Conservation (phyloP, 2,113 vertebrate genomes). For the Oncorhynchus tshawytscha region DNA sequence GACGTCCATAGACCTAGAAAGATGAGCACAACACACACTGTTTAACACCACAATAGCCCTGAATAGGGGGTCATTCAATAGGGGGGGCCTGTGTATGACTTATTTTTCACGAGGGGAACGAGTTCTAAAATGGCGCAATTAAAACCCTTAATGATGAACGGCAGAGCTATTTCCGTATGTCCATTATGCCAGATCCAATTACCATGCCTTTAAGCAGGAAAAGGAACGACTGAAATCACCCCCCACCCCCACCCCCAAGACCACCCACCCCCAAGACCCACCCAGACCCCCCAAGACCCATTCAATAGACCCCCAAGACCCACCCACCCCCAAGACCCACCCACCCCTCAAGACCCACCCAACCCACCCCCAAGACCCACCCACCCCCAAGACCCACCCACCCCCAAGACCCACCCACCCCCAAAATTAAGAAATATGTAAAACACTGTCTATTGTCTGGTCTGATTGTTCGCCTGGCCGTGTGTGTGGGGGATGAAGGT, state of each 20-base stretch:
- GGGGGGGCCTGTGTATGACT: conserved; percentile 38
- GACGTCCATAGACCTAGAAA: conserved; percentile 84
- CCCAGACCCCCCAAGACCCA: no score
- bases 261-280: no score
- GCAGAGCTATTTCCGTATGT: conserved; percentile 78
- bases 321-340: no score
- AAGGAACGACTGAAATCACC: conserved; percentile 59
- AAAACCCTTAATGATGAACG: conserved; percentile 76
- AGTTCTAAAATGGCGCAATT: conserved; percentile 65
- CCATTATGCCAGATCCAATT: conserved; percentile 72
- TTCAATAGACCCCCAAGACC: no score
- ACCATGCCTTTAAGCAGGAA: conserved; percentile 59
- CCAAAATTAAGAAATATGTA: conserved; percentile 18
- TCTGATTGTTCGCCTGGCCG: conserved; percentile 28
- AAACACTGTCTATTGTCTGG: not conserved
- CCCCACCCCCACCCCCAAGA: conserved; percentile 23
- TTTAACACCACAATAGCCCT: not conserved
- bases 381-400: conserved; percentile 9
- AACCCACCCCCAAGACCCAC: no score
- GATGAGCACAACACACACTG: conserved; percentile 23
- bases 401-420: conserved; percentile 10
- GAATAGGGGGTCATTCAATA: conserved; percentile 12
- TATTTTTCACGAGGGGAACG: conserved; percentile 58
- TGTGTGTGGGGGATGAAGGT: conserved; percentile 16
- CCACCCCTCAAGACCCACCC: no score